A percentile compares a stretch with the other conserved stretches of the same genome.
Conservation (phyloP, 2,888 invertebrate species). For the Aspidapion aeneum region DNA sequence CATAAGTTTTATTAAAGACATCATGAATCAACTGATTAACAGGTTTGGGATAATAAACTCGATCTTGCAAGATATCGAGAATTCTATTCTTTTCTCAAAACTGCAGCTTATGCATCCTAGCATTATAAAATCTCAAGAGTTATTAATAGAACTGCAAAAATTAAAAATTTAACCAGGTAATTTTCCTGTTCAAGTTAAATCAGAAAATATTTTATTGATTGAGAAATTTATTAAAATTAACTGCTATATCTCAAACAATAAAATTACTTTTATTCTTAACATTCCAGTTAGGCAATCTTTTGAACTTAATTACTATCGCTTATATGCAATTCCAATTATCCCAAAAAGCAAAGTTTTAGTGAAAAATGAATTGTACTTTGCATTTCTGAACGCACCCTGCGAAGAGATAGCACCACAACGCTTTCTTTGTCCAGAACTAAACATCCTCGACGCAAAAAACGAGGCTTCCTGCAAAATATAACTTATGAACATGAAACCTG, state of each 20-base stretch:
- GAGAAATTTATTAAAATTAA: slow-evolving; percentile 1
- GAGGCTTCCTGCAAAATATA: no score
- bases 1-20: not conserved
- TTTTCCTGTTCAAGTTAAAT: not conserved
- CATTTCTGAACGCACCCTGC: no score
- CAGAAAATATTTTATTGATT: not conserved
- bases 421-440: no score
- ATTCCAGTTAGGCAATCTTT: not conserved
- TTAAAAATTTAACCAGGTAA: not conserved
- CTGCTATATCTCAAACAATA: slow-evolving; percentile 1
- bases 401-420: no score
- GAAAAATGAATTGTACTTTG: not conserved
- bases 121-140: not conserved
- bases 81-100: no score
- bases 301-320: not conserved
- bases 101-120: not conserved
- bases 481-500: no score
- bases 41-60: not conserved
- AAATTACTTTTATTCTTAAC: not conserved
- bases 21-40: not conserved
- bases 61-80: no score
- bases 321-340: not conserved
- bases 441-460: no score
- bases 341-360: not conserved
- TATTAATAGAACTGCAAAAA: not conserved